Evolutionary conservation across 2,797 vertebrate genomes (phyloP), one percentile per base, ranked within the genome.

Genomic region (Percopsis omiscomaycus): DNA sequence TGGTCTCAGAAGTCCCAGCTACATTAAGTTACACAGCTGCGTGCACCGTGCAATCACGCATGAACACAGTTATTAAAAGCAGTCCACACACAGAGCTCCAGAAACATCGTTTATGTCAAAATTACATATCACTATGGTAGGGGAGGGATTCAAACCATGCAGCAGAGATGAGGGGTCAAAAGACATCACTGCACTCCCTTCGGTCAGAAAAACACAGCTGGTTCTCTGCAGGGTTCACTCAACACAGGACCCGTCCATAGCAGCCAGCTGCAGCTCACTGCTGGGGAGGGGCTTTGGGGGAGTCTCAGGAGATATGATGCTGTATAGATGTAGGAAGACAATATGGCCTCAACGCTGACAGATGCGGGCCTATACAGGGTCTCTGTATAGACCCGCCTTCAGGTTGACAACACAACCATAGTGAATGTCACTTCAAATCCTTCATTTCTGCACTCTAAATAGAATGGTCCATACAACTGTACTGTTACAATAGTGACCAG

Each of bases 401-500:
- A 42, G 3, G 4, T 28, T 27, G 16, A 28, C 51, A 53, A 3
- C 51, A 53, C 1, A 28, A 53, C 14, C 32, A 45, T 15, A 32
- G 6, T 12, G 37, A 2, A 42, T 45, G 55, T 57, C 55, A 22
- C n/a, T 37, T 22, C 55, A 22, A 67, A 73, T 79, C 51, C 56
- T 61, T 74, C 61, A 74, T 82, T 76, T 45, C 5, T 12, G 5
- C 11, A 45, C 44, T n/a, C n/a, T n/a, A 72, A 78, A 83, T 73
- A 75, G 27, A 74, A 66, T 54, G 66, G 30, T 10, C 50, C 16
- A 52, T 52, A 22, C 12, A 27, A 22, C 22, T 22, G 22, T 22
- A 22, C 22, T 22, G 22, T 22, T 22, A 22, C 22, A 22, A 22
- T 22, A 22, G 22, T 22, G 22, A 22, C 22, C 22, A 22, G 22